These are phyloP conservation scores for Drosophila longiperda DNA, from an alignment of 2,888 invertebrate genomes.

Conservation along the genomic window DNA sequence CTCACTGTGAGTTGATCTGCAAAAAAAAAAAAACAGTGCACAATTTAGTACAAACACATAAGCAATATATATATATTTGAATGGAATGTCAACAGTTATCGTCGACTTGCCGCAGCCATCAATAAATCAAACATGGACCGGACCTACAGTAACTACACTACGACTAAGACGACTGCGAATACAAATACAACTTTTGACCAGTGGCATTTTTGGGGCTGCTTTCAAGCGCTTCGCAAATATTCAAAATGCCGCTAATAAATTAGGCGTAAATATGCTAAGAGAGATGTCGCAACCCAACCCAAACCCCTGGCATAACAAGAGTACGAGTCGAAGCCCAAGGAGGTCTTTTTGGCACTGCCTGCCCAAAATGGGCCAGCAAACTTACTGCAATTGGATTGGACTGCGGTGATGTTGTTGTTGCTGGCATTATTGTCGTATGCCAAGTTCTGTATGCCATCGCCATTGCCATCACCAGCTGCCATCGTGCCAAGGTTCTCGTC, in stretches of 20 bases:
- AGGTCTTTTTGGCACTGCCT: conserved; percentile 35
- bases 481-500: conserved; percentile 61
- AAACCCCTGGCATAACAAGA: background rate
- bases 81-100: conserved; percentile 61
- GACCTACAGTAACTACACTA: conserved; percentile 16
- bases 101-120: conserved; percentile 61
- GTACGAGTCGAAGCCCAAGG: conserved; percentile 9
- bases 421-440: conserved; percentile 55
- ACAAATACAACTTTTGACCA: conserved; percentile 24
- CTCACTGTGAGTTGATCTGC: conserved; percentile 82
- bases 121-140: conserved; percentile 73
- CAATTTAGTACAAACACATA: conserved; percentile 9
- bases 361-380: conserved; percentile 32
- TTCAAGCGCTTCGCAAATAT: conserved; percentile 81
- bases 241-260: conserved; percentile 78
- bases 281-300: conserved; percentile 12
- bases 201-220: conserved; percentile 36
- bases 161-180: conserved; percentile 56
- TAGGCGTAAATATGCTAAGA: conserved; percentile 66
- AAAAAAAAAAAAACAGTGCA: conserved; percentile 21
- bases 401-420: conserved; percentile 46
- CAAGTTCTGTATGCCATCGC: conserved; percentile 62
- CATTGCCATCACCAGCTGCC: conserved; percentile 57
- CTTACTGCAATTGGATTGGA: conserved; percentile 72
- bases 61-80: conserved; percentile 21